Evolutionary conservation across 2,113 vertebrate species (phyloP), one percentile per base, ranked within the genome.

Genomic region (Lycaon pictus): DNA sequence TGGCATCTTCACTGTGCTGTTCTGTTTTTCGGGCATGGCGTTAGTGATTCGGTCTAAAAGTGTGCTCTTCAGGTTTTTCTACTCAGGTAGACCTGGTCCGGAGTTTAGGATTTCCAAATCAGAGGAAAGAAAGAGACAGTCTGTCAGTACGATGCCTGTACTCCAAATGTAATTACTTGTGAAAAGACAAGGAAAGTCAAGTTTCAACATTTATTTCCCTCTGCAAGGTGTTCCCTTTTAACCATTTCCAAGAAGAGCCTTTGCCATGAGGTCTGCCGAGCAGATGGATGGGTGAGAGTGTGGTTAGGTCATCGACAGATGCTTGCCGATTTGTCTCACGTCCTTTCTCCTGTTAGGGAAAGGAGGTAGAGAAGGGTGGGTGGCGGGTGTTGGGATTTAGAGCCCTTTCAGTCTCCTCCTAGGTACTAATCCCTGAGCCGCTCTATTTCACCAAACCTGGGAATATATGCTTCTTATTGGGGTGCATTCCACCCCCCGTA

Each of bases 261-360:
- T 19, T 76, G 62, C 89, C 32, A 29, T n/a, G 81, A 35, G 84
- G 80, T 84, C 94, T 93, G 71, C 91, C 27, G 79, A 80, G 94
- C 76, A 17, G 65, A 93, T 53, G 91, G 60, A 0, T 23, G 88
- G 67, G 65, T 96, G 74, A 95, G 9, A 5, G 4, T 55, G 25
- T 19, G 51, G 82, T 56, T 43, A 89, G 72, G 83, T 87, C 69
- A 12, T 90, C 1, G 0, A 89, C 88, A 20, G 65, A 35, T 77
- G 65, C 29, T 4, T 63, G 53, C 86, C 79, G 63, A 35, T 81
- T 69, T 94, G 94, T 92, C 53, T 96, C 80, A 63, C 55, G 63
- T 69, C 58, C 71, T 67, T 84, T 95, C 69, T 87, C 63, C 62
- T 65, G 20, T 63, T 87, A 76, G 53, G 86, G 72, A 83, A 79